Evolutionary conservation across 2,888 invertebrate genomes (phyloP).

Genomic region (Amphipoea lucens): DNA sequence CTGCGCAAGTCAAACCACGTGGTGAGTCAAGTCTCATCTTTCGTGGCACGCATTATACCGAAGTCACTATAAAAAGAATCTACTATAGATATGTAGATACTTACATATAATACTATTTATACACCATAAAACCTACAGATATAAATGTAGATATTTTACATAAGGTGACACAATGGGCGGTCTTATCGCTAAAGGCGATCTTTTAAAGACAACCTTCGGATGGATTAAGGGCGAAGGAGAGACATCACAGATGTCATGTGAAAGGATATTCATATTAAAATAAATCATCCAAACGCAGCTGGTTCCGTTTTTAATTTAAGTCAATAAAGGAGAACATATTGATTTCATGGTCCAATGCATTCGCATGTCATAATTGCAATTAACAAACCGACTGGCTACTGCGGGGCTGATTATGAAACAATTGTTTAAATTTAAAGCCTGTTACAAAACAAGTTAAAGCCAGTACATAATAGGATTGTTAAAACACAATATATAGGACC

Average conservation of each 20-base stretch:
- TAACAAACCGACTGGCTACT: constrained; percentile 41
- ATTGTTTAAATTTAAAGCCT: constrained; percentile 27
- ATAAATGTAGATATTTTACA: neutral
- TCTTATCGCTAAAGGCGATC: neutral
- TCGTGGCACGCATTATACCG: too few relatives aligned
- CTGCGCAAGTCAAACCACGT: too few relatives aligned
- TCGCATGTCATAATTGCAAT: constrained; percentile 54
- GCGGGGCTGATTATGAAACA: constrained; percentile 32
- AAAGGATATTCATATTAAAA: constrained; percentile 17
- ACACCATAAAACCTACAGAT: neutral
- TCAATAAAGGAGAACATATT: constrained; percentile 51
- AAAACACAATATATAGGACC: neutral
- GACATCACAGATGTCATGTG: neutral
- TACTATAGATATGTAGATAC: neutral
- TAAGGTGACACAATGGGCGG: neutral
- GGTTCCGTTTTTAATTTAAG: constrained; percentile 33
- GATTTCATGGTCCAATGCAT: constrained; percentile 58
- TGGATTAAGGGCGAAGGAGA: neutral
- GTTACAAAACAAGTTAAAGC: constrained; percentile 16
- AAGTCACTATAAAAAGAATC: neutral
- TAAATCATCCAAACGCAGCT: constrained; percentile 13
- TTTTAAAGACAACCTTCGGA: neutral
- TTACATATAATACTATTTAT: neutral
- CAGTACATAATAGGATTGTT: constrained; percentile 10
- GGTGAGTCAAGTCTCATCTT: too few relatives aligned